Base-by-base conservation (phyloP, 2,888 invertebrate genomes). In the Rhagophthalmus giganteus region DNA sequence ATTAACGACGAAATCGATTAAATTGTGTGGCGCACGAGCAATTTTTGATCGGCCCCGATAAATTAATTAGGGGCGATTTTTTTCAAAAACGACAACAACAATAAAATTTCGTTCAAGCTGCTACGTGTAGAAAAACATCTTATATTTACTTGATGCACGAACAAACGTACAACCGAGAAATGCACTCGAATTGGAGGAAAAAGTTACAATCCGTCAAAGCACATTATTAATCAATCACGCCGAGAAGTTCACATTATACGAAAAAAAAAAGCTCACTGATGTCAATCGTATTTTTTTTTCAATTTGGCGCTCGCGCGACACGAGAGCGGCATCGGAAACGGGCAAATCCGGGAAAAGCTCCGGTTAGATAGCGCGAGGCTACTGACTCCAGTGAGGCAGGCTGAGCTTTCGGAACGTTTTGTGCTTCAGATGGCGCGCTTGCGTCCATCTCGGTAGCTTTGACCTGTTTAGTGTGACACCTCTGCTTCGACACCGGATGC, bases 401-500 rank as follows among this genome's bases (percentile, higher is more conserved):
- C 66, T 64, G 54, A 56, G 57, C 57, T 58, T 59, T 67, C 64
- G 63, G 58, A 59, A 64, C 65, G 57, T 57, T 65, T 58, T 55
- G 61, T 52, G 59, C 59, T 56, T 62, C 58, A 52, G 50, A 47
- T 54, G 42, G 51, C 57, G 59, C 69, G 67, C 70, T 63, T 61
- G 66, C 63, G 61, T 52, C 61, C 61, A 59, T 57, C 62, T 61
- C 62, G 59, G 60, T 54, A 58, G 61, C 59, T 63, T 63, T 65
- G 66, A 69, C 67, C 68, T 66, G 68, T 67, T 62, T 63, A 63
- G 59, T 61, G 66, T 67, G 67, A 68, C 70, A 70, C 69, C 69
- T 69, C 62, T 62, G 60, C 64, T 65, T 58, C 60, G 58, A 54
- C 55, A 56, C 57, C 57, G 60, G 62, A 59, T 61, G 64, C 59